phyloP scores from a whole-genome alignment of 2,888 invertebrate genomes.

The Amphimallon solstitiale region DNA sequence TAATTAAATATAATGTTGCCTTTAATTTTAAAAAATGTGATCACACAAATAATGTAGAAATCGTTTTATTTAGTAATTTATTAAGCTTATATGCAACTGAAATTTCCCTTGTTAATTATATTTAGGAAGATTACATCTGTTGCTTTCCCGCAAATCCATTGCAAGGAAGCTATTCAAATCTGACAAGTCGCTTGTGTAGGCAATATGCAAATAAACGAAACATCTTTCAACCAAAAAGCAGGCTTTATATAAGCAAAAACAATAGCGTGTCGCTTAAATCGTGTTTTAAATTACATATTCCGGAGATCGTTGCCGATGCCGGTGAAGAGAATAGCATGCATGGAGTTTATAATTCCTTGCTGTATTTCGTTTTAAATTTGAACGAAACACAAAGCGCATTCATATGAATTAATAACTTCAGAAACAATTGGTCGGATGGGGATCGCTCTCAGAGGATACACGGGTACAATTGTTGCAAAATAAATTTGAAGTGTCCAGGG shows the following conservation, averaged over 20 bases:
- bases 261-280: neutral
- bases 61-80: neutral
- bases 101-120: neutral
- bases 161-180: neutral
- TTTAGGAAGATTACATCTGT: constrained; percentile 13
- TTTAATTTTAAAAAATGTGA: no score
- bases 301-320: no score
- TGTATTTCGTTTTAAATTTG: neutral
- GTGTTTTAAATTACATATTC: neutral
- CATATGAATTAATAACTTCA: no score
- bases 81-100: neutral
- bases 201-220: constrained; percentile 3
- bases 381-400: no score
- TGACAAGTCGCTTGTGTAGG: no score
- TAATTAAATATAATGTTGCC: no score
- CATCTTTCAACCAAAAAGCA: neutral
- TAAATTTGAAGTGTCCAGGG: no score
- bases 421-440: no score
- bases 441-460: no score
- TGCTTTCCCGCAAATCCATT: neutral
- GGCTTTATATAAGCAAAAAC: neutral
- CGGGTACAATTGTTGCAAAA: no score
- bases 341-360: neutral
- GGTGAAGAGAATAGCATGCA: no score
- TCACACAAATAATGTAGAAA: neutral